Evolutionary conservation across 53 echinoderm and acorn worm genomes (phyloP).

Genomic region (Arbacia lixula): DNA sequence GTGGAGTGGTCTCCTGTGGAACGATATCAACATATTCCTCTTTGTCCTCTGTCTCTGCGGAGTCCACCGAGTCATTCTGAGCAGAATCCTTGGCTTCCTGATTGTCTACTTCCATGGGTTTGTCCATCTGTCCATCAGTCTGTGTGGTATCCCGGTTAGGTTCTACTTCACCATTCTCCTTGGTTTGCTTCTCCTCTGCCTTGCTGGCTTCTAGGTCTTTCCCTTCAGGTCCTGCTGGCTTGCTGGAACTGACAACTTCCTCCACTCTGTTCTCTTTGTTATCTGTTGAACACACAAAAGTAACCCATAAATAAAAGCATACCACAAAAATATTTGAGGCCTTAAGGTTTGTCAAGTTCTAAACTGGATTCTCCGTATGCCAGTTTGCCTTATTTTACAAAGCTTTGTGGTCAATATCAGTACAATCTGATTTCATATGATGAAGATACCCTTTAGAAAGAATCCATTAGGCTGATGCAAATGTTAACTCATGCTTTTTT

Average conservation of each 20-base stretch:
- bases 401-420: too few species aligned
- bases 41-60: slow-evolving; percentile 35
- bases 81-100: slow-evolving; percentile 2
- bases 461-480: too few species aligned
- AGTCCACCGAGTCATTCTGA: slow-evolving; percentile 26
- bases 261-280: slow-evolving; percentile 37
- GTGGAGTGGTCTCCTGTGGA: slow-evolving; percentile 12
- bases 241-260: slow-evolving; percentile 8
- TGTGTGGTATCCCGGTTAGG: not conserved
- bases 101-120: not conserved
- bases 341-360: too few species aligned
- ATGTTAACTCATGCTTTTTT: too few species aligned
- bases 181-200: not conserved
- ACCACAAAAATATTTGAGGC: too few species aligned
- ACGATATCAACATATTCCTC: slow-evolving; percentile 35
- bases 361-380: too few species aligned
- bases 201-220: not conserved
- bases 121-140: not conserved
- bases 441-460: too few species aligned
- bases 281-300: not conserved
- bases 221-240: slow-evolving; percentile 13
- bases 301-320: not conserved
- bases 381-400: too few species aligned
- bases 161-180: slow-evolving; percentile 52
- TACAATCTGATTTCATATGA: too few species aligned